Evolutionary conservation across 2,888 invertebrate species (phyloP), one percentile per base, ranked within the genome.

Genomic region (Sphaerophoria taeniata): DNA sequence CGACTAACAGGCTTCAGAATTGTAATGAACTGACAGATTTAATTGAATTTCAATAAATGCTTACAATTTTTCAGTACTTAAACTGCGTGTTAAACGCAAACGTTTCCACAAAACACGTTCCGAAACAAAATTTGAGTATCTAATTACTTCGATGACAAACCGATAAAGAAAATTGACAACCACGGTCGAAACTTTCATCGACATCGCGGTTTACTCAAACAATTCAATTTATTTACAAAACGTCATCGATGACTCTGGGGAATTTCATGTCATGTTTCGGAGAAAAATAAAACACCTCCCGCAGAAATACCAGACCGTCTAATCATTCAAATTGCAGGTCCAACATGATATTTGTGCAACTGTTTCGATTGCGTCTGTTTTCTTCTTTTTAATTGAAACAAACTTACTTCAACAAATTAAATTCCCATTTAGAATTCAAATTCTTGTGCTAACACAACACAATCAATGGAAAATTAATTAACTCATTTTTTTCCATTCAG

Each of bases 381-480:
- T 56, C 14, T 56, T 36, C 39, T 58, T 11, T 5, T 56, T 24
- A 24, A 24, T 58, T 16, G 6, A 6, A 43, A 6, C 39, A 3
- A 34, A 56, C n/a, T n/a, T n/a, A n/a, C n/a, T n/a, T n/a, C n/a
- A n/a, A n/a, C 14, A 56, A 80, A 84, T 84, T 80, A 84, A 75
- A 80, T 79, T 61, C 49, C 71, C 80, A 84, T 72, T 84, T 76
- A 76, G 80, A 75, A 76, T 72, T 24, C 24, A 24, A 79, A 75
- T 53, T 75, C 47, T 75, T 63, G 49, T 72, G 69, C 75, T 75
- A 84, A 84, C 75, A 79, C 67, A 84, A 84, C 75, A 79, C 67
- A 53, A 43, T 60, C 78, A 16, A 33, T 31, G 7, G 65, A 60
- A 65, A 78, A 74, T 70, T 65, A 67, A 67, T 49, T 53, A 70